Percentiles rank a stretch among this genome's conserved stretches.
phyloP scores from a whole-genome alignment of 1,140 invertebrate genomes.

The Brachionus angularis region DNA sequence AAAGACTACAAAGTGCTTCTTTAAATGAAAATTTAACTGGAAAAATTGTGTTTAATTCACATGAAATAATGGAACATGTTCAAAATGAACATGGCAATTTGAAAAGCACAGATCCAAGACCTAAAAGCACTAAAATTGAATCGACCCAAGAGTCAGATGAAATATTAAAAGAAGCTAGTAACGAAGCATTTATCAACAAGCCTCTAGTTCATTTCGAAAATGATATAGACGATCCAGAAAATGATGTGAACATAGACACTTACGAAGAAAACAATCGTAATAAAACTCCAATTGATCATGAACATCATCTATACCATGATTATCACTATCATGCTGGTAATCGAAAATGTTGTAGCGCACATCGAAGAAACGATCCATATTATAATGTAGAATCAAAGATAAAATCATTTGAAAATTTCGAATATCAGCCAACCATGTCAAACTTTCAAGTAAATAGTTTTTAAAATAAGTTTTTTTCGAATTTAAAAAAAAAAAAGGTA shows the following conservation, averaged over 20 bases:
- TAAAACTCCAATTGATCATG: not conserved
- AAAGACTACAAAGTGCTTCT: slow-evolving; percentile 21
- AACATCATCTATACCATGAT: not conserved
- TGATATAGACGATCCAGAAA: slow-evolving; percentile 12
- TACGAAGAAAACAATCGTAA: not conserved
- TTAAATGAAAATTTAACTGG: not conserved
- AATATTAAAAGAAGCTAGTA: not conserved
- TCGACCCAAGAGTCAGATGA: not conserved
- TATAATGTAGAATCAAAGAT: slow-evolving; percentile 29
- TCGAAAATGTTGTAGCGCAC: slow-evolving; percentile 34
- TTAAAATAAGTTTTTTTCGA: not conserved
- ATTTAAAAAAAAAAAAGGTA: not conserved
- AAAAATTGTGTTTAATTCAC: slow-evolving; percentile 6
- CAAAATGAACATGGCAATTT: slow-evolving; percentile 1
- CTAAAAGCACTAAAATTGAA: slow-evolving; percentile 10
- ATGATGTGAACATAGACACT: slow-evolving; percentile 29
- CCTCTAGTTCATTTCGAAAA: not conserved
- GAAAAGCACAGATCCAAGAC: not conserved
- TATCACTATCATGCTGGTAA: slow-evolving; percentile 33
- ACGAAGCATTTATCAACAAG: slow-evolving; percentile 10
- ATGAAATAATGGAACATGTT: slow-evolving; percentile 18
- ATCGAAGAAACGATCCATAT: slow-evolving; percentile 37
- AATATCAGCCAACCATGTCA: not conserved
- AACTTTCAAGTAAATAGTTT: not conserved
- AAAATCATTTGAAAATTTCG: slow-evolving; percentile 37